Conservation (phyloP, 2,888 invertebrate species). For the Tachina grossa region DNA sequence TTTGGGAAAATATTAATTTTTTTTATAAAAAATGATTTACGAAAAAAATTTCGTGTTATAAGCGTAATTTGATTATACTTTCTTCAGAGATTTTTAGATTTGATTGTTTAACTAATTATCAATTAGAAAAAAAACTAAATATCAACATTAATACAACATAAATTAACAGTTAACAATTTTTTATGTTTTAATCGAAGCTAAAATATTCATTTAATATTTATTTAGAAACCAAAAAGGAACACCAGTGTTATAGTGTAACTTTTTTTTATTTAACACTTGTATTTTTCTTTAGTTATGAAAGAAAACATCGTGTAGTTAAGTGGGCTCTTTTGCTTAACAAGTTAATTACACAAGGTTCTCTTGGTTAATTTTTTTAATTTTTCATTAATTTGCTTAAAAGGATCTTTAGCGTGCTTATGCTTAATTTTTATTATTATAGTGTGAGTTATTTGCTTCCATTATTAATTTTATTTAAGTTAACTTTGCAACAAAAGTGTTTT, state of each 20-base stretch:
- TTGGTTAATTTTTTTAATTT: slow-evolving; percentile 7
- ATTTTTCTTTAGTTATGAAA: slow-evolving; percentile 4
- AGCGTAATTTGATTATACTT: slow-evolving; percentile 65
- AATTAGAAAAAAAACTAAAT: background rate
- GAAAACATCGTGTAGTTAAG: slow-evolving; percentile 64
- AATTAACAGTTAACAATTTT: too few relatives aligned
- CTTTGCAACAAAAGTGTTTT: slow-evolving; percentile 38
- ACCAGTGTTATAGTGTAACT: too few relatives aligned
- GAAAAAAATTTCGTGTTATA: slow-evolving; percentile 70
- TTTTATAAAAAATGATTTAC: slow-evolving; percentile 63
- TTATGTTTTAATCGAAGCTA: too few relatives aligned
- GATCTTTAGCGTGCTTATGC: slow-evolving; percentile 24
- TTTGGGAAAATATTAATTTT: slow-evolving; percentile 21
- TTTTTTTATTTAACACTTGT: too few relatives aligned
- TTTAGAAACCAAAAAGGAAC: too few relatives aligned
- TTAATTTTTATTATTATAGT: slow-evolving; percentile 11
- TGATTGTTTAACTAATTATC: background rate
- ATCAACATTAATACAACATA: background rate
- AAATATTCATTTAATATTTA: too few relatives aligned
- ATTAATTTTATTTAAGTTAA: background rate
- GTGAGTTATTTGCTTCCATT: slow-evolving; percentile 35
- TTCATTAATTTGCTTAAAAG: background rate
- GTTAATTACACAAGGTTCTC: slow-evolving; percentile 66
- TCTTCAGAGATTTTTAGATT: slow-evolving; percentile 57
- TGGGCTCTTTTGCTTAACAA: slow-evolving; percentile 66